These are phyloP conservation scores for Pardalotus punctatus DNA, from an alignment of 2,113 vertebrate genomes.

Conservation along the genomic window DNA sequence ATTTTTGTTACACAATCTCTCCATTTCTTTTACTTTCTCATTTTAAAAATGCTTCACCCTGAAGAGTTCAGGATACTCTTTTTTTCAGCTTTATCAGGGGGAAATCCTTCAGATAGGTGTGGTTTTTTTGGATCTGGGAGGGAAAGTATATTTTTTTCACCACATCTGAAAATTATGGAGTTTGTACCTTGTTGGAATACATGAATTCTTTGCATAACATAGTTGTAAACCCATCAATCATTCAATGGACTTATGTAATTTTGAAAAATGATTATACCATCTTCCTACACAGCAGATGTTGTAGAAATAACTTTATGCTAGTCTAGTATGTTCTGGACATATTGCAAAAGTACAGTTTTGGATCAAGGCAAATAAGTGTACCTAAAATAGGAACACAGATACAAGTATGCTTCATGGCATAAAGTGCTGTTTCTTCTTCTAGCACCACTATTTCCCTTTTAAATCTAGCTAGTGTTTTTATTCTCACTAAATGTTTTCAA, in stretches of 20 bases:
- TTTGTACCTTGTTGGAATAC: neutral
- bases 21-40: neutral
- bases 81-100: constrained; percentile 12
- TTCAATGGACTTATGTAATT: neutral
- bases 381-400: neutral
- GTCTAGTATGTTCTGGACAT: neutral
- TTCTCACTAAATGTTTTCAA: neutral
- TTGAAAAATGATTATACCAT: neutral
- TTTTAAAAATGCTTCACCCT: neutral
- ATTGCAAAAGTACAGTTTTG: neutral
- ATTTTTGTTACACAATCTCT: neutral
- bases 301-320: neutral
- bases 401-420: neutral
- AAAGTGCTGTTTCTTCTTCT: neutral
- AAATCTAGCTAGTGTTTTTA: neutral
- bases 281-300: neutral
- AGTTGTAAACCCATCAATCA: neutral
- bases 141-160: neutral
- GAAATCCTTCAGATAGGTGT: constrained; percentile 7
- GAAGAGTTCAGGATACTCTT: neutral
- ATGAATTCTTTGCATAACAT: neutral
- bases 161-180: neutral
- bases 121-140: neutral
- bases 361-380: neutral
- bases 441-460: neutral